Conservation (phyloP, 2,888 invertebrate genomes). For the Nezara viridula region DNA sequence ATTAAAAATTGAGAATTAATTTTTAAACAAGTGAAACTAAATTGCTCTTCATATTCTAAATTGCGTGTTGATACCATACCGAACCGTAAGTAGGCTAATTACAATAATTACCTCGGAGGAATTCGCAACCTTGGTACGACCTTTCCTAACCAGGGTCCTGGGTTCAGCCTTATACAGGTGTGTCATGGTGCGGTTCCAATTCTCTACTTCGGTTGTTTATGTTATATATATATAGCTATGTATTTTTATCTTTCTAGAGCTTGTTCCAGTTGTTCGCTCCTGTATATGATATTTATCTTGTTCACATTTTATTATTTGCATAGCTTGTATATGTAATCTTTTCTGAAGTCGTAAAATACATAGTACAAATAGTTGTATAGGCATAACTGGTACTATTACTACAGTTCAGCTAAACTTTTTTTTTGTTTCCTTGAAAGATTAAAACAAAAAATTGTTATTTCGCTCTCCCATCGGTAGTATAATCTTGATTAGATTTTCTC, state of each 20-base stretch:
- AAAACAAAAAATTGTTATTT: no score
- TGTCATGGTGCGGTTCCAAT: constrained; percentile 14
- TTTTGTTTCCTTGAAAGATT: no score
- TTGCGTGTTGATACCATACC: background rate
- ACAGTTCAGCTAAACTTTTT: no score
- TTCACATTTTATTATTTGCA: background rate
- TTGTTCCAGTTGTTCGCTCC: background rate
- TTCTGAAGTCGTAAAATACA: background rate
- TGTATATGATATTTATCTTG: background rate
- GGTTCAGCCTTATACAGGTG: constrained; percentile 12
- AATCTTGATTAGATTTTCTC: no score
- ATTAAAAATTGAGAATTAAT: no score
- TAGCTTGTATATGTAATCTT: background rate
- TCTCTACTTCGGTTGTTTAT: background rate
- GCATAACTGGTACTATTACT: no score
- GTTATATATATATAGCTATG: background rate
- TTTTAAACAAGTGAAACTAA: no score
- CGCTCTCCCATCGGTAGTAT: no score
- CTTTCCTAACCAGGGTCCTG: background rate
- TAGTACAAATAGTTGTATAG: background rate
- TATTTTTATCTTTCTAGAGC: background rate
- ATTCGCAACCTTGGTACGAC: background rate
- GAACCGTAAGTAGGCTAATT: background rate
- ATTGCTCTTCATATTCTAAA: background rate
- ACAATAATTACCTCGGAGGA: background rate